A percentile compares a stretch with the other conserved stretches of the same genome.
These are phyloP conservation scores for Tipula vernalis DNA, from an alignment of 2,888 invertebrate species.

Conservation along the genomic window DNA sequence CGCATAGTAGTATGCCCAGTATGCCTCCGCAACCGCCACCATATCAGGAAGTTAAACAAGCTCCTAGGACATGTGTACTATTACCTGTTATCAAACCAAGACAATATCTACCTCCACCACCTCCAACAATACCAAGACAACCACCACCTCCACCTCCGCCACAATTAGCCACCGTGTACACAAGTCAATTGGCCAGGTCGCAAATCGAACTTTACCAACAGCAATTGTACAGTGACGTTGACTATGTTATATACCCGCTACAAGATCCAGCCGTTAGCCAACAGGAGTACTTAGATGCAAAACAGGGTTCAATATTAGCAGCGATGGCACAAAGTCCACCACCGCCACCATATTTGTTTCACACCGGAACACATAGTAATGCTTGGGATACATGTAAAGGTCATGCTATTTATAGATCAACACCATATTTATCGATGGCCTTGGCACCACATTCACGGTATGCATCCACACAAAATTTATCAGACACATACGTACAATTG, in stretches of 20 bases:
- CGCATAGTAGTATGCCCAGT: slow-evolving; percentile 47
- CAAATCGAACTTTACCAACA: slow-evolving; percentile 81
- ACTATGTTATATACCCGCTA: slow-evolving; percentile 81
- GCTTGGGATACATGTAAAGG: slow-evolving; percentile 43
- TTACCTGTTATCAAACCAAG: slow-evolving; percentile 50
- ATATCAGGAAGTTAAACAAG: slow-evolving; percentile 39
- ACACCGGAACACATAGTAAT: slow-evolving; percentile 31
- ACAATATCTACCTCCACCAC: slow-evolving; percentile 50
- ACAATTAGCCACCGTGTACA: slow-evolving; percentile 58
- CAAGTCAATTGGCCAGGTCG: slow-evolving; percentile 53
- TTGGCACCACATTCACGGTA: slow-evolving; percentile 55
- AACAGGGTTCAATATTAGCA: slow-evolving; percentile 52
- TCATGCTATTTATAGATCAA: slow-evolving; percentile 67
- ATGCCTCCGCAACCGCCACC: slow-evolving; percentile 36
- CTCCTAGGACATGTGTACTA: slow-evolving; percentile 40
- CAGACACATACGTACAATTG: slow-evolving; percentile 59
- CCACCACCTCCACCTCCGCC: slow-evolving; percentile 51
- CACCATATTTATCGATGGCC: slow-evolving; percentile 62
- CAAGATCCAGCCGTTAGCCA: slow-evolving; percentile 83
- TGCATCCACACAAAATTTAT: slow-evolving; percentile 69
- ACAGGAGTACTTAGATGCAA: slow-evolving; percentile 83
- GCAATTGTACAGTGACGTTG: slow-evolving; percentile 80
- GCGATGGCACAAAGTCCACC: slow-evolving; percentile 48
- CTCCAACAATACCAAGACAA: slow-evolving; percentile 48
- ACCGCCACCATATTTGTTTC: slow-evolving; percentile 44